Percentiles rank a stretch among this genome's conserved stretches.
phyloP scores from a whole-genome alignment of 2,113 vertebrate genomes.

The Epinephelus cyanopodus region DNA sequence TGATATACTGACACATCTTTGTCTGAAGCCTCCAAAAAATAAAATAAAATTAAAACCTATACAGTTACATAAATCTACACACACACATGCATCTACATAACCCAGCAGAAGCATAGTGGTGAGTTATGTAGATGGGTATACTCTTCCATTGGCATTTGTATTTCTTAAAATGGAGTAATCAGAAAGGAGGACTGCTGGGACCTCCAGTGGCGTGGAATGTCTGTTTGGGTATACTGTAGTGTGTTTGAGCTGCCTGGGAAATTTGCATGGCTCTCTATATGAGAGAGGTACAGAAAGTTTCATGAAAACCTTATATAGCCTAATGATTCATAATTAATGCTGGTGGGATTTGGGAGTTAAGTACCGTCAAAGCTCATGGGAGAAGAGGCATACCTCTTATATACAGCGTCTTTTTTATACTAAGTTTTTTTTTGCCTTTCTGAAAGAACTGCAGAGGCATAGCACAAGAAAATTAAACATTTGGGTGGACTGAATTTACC shows the following conservation, averaged over 20 bases:
- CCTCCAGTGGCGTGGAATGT: slow-evolving; percentile 16
- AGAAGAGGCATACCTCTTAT: slow-evolving; percentile 54
- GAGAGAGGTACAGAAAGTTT: slow-evolving; percentile 30
- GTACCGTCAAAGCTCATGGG: slow-evolving; percentile 40
- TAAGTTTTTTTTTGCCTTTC: slow-evolving; percentile 8
- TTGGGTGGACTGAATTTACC: not conserved
- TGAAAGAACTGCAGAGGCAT: slow-evolving; percentile 9
- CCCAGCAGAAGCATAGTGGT: not conserved
- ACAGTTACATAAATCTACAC: no score
- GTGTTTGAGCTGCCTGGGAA: slow-evolving; percentile 34
- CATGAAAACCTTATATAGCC: slow-evolving; percentile 76
- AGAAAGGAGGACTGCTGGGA: slow-evolving; percentile 28
- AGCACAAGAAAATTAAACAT: slow-evolving; percentile 29
- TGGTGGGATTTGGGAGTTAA: slow-evolving; percentile 46
- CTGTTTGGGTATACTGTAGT: slow-evolving; percentile 1
- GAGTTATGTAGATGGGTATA: not conserved
- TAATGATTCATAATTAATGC: slow-evolving; percentile 72
- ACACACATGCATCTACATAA: not conserved
- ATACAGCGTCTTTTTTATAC: slow-evolving; percentile 50
- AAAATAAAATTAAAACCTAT: not conserved
- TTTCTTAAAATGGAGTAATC: slow-evolving; percentile 5
- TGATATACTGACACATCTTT: slow-evolving; percentile 61
- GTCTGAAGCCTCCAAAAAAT: slow-evolving; percentile 13
- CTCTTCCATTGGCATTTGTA: not conserved
- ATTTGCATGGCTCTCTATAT: slow-evolving; percentile 51